Evolutionary conservation across 2,888 invertebrate genomes (phyloP), one percentile per base, ranked within the genome.

Genomic region (Drosophila tanythrix): DNA sequence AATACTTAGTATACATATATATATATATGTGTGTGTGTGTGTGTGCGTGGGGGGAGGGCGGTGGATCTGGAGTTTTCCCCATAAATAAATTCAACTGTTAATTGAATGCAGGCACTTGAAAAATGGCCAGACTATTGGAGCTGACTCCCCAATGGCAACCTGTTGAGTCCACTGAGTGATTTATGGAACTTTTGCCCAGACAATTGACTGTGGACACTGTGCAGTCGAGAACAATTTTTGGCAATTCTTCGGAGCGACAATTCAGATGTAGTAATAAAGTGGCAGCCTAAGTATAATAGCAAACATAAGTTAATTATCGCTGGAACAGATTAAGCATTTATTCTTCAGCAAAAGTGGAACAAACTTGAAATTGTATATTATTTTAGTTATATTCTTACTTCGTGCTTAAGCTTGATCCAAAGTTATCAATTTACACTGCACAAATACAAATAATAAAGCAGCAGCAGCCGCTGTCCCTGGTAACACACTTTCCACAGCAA

Each of bases 71-170:
- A 62, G 40, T 65, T 74, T 70, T 55, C 65, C 73, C 59, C 78
- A 79, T 78, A 87, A 74, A 88, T 84, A 84, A 77, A 83, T 83
- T 81, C 78, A 74, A 90, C 83, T 78, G 88, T 83, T 87, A 87
- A 87, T 89, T 87, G 86, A 88, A 89, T 82, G 85, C 76, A 72
- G 82, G 73, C 79, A 82, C 78, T 82, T 87, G 88, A 86, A 83
- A 85, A 82, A 87, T 87, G 79, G 74, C 10, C 78, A 57, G 68
- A 73, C 69, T 63, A 66, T 63, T 79, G 81, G 60, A 62, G 36
- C 73, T 67, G 78, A 80, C 73, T 74, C 27, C 65, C 61, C 81
- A 70, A 79, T 61, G 74, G 74, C 79, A 81, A 85, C 89, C 84
- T 85, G 84, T 85, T 83, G 84, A 76, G 29, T 63, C 38, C 57